Conservation (phyloP, 2,113 vertebrate genomes). For the Mastomys natalensis region DNA sequence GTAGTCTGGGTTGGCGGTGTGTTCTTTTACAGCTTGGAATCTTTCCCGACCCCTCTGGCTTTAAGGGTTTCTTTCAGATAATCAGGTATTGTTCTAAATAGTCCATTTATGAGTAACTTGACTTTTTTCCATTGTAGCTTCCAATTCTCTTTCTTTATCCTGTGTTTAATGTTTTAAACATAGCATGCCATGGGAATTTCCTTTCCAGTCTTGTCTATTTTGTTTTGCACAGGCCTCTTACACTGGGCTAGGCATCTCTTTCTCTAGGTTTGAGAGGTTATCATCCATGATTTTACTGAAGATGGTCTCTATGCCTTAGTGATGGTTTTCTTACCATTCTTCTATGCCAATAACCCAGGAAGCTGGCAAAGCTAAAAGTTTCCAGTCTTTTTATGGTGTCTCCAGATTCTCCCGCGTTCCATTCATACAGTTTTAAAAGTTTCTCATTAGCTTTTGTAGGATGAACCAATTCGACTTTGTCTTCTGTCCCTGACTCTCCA, state of each 20-base stretch:
- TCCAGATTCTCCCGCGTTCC: not conserved
- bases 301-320: not conserved
- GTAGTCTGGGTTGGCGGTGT: not conserved
- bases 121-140: not conserved
- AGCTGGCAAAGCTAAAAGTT: not conserved
- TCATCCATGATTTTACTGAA: not conserved
- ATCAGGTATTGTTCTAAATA: not conserved
- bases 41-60: not conserved
- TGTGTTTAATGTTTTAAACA: not conserved
- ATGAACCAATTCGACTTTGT: not conserved
- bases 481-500: not conserved
- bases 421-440: not conserved
- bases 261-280: not conserved
- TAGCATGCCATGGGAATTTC: not conserved
- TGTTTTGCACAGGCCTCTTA: not conserved
- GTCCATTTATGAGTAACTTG: not conserved
- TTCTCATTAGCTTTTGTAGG: not conserved
- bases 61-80: not conserved
- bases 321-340: not conserved
- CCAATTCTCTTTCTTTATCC: not conserved
- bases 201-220: not conserved
- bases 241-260: not conserved
- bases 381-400: not conserved
- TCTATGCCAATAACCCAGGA: not conserved
- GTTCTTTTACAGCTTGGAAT: not conserved